Evolutionary conservation across 2,888 invertebrate species (phyloP).

Genomic region (Drosophila cognata): DNA sequence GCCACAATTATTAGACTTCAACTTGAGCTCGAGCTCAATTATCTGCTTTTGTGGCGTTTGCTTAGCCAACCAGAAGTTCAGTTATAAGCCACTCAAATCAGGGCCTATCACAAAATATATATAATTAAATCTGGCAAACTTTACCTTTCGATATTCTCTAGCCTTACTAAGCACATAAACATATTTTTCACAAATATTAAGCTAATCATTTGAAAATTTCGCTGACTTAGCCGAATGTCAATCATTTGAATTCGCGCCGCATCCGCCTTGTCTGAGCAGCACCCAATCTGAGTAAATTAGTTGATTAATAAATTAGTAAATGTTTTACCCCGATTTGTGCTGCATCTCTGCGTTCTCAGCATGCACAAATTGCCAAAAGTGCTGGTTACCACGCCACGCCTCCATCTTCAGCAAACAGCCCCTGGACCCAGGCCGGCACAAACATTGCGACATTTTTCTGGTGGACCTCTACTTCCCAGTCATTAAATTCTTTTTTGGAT

Average conservation of each 20-base stretch:
- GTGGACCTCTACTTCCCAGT: neutral
- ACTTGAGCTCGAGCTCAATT: neutral
- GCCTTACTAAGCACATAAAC: neutral
- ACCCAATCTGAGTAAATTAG: neutral
- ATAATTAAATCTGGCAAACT: neutral
- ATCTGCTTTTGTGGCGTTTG: neutral
- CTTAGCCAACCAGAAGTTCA: neutral
- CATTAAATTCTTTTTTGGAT: neutral
- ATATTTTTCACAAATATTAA: neutral
- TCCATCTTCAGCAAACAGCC: neutral
- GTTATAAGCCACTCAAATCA: neutral
- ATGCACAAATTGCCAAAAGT: neutral
- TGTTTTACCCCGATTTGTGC: neutral
- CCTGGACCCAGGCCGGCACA: neutral
- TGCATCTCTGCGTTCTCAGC: neutral
- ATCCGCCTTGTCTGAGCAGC: neutral
- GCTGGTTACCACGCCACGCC: neutral
- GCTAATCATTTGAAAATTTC: neutral
- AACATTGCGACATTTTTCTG: rapidly evolving
- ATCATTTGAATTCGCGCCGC: neutral
- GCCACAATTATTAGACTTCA: neutral
- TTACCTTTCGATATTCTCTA: neutral
- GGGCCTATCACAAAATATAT: neutral
- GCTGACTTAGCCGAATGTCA: neutral
- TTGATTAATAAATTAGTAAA: neutral